Percentiles rank a stretch among this genome's conserved stretches.
Conservation (phyloP, 2,888 invertebrate genomes). For the Pollenia griseotomentosa region DNA sequence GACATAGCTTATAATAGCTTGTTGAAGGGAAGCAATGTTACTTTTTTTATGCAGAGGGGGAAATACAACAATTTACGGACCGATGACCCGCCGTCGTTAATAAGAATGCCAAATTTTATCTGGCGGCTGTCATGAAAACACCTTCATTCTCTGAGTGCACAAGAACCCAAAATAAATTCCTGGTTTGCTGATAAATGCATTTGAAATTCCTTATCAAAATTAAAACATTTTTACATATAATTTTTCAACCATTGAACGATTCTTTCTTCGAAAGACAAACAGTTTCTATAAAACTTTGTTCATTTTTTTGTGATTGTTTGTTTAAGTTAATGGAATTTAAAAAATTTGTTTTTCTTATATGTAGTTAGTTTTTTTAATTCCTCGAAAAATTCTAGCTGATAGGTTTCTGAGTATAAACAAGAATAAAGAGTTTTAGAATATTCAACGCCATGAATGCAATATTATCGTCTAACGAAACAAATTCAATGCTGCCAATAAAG, state of each 20-base stretch:
- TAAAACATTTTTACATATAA: not conserved
- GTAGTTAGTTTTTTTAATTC: not conserved
- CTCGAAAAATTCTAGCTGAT: constrained; percentile 4
- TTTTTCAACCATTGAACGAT: not conserved
- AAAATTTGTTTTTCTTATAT: not conserved
- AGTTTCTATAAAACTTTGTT: not conserved
- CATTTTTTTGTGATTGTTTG: constrained; percentile 47
- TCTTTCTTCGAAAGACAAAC: not conserved
- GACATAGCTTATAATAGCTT: too few relatives aligned
- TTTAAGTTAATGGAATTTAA: constrained; percentile 57
- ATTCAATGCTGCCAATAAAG: constrained; percentile 47
- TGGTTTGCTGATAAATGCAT: too few relatives aligned
- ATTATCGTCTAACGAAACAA: constrained; percentile 37
- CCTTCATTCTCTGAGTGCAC: too few relatives aligned
- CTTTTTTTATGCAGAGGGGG: too few relatives aligned
- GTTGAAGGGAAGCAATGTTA: too few relatives aligned
- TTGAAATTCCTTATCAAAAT: too few relatives aligned
- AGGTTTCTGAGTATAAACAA: not conserved
- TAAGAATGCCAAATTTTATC: too few relatives aligned
- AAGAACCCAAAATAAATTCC: too few relatives aligned
- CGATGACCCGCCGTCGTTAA: too few relatives aligned
- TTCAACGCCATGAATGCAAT: constrained; percentile 15
- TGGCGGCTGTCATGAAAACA: too few relatives aligned
- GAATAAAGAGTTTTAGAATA: not conserved
- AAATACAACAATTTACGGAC: too few relatives aligned